Evolutionary conservation across 2,113 vertebrate species (phyloP).

Genomic region (human (Homo sapiens)): DNA sequence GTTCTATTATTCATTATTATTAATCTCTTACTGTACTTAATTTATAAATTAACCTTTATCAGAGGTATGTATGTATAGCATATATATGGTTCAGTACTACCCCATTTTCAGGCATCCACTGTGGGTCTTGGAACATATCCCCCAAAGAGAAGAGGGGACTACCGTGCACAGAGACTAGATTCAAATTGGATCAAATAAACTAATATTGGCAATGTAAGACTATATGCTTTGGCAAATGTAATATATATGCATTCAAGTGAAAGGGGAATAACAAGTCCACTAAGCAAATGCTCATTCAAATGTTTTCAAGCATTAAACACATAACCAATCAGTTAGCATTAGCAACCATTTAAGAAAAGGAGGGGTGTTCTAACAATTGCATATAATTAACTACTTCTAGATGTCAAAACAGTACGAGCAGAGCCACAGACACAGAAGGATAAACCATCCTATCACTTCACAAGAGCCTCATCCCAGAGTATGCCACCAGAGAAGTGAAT

Average conservation of each 20-base stretch:
- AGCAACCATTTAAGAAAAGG: neutral
- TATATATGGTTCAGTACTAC: neutral
- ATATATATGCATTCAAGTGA: neutral
- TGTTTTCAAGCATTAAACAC: constrained; percentile 17
- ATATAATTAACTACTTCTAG: neutral
- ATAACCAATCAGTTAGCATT: neutral
- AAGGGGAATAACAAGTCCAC: neutral
- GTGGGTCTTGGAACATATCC: neutral
- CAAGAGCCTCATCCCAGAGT: neutral
- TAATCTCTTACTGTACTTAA: neutral
- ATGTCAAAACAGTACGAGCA: neutral
- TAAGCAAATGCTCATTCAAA: neutral
- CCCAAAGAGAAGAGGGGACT: neutral
- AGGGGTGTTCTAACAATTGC: neutral
- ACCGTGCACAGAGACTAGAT: neutral
- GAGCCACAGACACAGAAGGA: neutral
- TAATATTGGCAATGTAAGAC: neutral
- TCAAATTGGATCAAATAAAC: neutral
- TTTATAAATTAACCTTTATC: neutral
- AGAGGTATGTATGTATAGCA: neutral
- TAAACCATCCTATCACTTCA: neutral
- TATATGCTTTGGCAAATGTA: neutral
- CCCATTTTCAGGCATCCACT: neutral
- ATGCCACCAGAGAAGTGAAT: neutral
- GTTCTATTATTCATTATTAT: neutral